A percentile compares a stretch with the other conserved stretches of the same genome.
phyloP scores from a whole-genome alignment of 2,888 invertebrate genomes.

The Meliscaeva auricollis region DNA sequence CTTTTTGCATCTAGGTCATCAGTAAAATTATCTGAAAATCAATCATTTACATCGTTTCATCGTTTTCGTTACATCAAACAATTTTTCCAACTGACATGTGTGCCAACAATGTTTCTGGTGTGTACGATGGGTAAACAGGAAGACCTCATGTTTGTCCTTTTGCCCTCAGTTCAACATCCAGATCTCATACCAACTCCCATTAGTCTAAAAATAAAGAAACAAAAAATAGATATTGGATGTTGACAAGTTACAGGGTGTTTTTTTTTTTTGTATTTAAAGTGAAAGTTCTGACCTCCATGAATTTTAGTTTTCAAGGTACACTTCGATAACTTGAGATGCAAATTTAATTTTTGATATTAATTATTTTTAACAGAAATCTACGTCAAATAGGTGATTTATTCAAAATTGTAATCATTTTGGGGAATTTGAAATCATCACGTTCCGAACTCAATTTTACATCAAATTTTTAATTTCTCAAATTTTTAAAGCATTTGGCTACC shows the following conservation, averaged over 20 bases:
- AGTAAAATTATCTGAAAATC: constrained; percentile 61
- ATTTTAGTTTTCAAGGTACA: too few species aligned
- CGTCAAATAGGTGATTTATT: too few species aligned
- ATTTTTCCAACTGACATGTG: constrained; percentile 27
- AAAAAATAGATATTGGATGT: constrained; percentile 16
- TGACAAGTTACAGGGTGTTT: constrained; percentile 29
- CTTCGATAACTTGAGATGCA: too few species aligned
- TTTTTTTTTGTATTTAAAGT: neutral
- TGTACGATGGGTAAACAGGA: constrained; percentile 7
- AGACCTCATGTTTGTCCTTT: constrained; percentile 38
- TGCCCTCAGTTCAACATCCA: neutral
- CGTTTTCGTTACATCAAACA: constrained; percentile 13
- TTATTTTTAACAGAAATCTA: too few species aligned
- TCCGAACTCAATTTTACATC: too few species aligned
- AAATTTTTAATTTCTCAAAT: too few species aligned
- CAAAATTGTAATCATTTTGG: too few species aligned
- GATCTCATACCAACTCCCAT: neutral
- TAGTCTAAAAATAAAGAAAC: neutral
- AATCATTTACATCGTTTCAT: constrained; percentile 59
- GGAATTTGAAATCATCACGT: too few species aligned
- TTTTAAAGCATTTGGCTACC: too few species aligned
- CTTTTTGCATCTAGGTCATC: constrained; percentile 47
- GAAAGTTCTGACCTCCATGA: neutral
- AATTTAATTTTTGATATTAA: too few species aligned
- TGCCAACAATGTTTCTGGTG: constrained; percentile 48